Evolutionary conservation across 2,113 vertebrate genomes (phyloP).

Genomic region (Tonatia bakeri): DNA sequence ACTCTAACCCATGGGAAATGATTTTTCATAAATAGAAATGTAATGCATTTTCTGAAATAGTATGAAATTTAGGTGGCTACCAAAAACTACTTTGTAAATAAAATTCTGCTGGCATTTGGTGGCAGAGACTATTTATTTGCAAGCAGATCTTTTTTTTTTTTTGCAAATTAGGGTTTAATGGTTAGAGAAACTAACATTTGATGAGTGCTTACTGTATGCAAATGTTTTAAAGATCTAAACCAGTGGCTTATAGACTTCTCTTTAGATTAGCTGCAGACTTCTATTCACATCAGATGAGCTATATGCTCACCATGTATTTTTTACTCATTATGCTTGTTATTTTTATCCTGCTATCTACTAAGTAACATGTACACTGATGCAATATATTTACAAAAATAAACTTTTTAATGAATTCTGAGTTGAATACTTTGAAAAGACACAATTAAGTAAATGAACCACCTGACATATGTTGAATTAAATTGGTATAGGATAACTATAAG

Average conservation of each 20-base stretch:
- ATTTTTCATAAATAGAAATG: conserved; percentile 55
- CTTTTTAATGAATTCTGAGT: not conserved
- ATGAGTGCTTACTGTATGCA: not conserved
- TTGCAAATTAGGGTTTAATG: conserved; percentile 22
- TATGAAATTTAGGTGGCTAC: conserved; percentile 38
- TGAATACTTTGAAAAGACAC: not conserved
- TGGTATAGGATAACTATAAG: not conserved
- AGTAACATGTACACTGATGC: not conserved
- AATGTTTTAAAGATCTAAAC: not conserved
- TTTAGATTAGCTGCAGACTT: not conserved
- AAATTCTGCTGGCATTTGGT: conserved; percentile 3
- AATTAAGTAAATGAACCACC: not conserved
- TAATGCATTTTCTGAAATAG: conserved; percentile 49
- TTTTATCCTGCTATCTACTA: not conserved
- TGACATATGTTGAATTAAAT: not conserved
- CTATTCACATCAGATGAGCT: not conserved
- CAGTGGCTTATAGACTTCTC: not conserved
- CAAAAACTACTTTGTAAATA: conserved; percentile 37
- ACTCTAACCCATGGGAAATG: conserved; percentile 53
- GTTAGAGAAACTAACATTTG: conserved; percentile 18
- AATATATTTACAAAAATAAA: not conserved
- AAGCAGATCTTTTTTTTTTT: not conserved
- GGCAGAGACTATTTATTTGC: not conserved
- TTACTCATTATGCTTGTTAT: not conserved
- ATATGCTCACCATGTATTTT: not conserved